Evolutionary conservation across 2,113 vertebrate genomes (phyloP).

Genomic region (Noctilio leporinus): DNA sequence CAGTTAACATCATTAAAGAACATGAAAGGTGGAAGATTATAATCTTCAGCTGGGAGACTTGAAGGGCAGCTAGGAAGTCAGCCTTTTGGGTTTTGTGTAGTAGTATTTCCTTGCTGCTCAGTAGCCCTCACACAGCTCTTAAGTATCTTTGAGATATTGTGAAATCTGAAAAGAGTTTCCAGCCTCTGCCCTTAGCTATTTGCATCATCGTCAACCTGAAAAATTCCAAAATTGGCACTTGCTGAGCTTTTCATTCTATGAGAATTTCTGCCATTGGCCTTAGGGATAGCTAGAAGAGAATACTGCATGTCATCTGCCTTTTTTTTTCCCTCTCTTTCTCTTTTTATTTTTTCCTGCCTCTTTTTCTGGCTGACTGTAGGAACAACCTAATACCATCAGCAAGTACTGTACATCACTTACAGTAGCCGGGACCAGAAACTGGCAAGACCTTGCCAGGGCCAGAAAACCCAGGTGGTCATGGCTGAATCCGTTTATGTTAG

Average conservation of each 20-base stretch:
- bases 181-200: neutral
- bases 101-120: conserved; percentile 5
- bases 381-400: neutral
- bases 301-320: neutral
- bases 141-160: neutral
- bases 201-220: neutral
- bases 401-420: neutral
- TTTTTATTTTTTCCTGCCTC: no score
- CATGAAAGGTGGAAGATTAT: neutral
- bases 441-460: neutral
- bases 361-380: neutral
- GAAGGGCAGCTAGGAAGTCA: neutral
- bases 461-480: neutral
- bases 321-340: neutral
- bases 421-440: neutral
- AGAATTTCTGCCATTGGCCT: neutral
- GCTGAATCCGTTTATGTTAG: neutral
- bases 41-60: neutral
- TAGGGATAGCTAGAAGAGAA: neutral
- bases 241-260: neutral
- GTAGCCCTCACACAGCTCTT: neutral
- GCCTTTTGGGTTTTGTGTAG: neutral
- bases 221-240: neutral
- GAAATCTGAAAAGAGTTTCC: neutral
- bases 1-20: conserved; percentile 38